Evolutionary conservation across 2,888 invertebrate species (phyloP).

Genomic region (Amphipoea oculea): DNA sequence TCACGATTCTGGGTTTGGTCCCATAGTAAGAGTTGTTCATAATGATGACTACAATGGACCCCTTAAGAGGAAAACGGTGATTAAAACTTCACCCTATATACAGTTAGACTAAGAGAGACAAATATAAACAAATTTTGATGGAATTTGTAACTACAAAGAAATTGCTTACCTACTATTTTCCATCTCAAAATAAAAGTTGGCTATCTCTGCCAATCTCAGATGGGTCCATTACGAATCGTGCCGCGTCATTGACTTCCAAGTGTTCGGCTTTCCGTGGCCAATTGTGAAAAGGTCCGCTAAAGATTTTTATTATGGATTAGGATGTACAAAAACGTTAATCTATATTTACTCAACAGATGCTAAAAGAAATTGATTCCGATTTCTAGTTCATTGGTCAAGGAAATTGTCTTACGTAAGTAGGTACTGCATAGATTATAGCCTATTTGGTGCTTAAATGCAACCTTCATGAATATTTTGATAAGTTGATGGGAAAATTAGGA

Average conservation of each 20-base stretch:
- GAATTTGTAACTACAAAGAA: too few relatives aligned
- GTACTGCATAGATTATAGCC: not conserved
- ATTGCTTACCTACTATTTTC: not conserved
- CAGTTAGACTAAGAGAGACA: too few relatives aligned
- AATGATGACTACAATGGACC: too few relatives aligned
- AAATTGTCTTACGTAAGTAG: not conserved
- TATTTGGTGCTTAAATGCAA: not conserved
- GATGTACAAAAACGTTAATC: constrained; percentile 39
- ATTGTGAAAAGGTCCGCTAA: constrained; percentile 56
- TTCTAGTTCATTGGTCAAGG: constrained; percentile 1
- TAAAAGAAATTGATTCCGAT: constrained; percentile 34
- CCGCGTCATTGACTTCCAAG: constrained; percentile 64
- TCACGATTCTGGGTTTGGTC: too few relatives aligned
- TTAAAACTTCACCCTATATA: too few relatives aligned
- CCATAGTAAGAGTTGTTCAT: too few relatives aligned
- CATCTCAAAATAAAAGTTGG: constrained; percentile 55
- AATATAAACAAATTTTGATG: not conserved
- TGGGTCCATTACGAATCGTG: constrained; percentile 66
- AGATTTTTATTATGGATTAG: constrained; percentile 46
- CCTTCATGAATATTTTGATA: not conserved
- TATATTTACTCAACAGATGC: constrained; percentile 45
- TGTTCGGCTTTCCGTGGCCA: constrained; percentile 52
- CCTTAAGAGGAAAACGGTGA: too few relatives aligned
- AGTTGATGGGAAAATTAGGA: not conserved
- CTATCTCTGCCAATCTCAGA: constrained; percentile 61